A percentile compares a stretch with the other conserved stretches of the same genome.
Evolutionary conservation across 2,888 invertebrate genomes (phyloP).

Genomic region (Phania funesta): DNA sequence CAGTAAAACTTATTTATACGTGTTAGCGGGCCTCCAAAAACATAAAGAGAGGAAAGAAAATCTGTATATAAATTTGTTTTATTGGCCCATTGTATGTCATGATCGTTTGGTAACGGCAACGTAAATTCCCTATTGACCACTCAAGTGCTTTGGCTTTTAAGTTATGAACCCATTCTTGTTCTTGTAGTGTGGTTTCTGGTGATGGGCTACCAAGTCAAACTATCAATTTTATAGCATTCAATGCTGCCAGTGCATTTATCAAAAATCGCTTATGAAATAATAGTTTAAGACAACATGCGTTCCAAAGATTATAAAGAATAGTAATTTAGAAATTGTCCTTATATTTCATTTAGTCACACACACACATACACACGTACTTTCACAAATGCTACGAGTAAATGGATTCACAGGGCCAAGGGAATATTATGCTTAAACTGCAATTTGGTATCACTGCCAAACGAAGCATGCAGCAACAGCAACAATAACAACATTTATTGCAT

Average conservation of each 20-base stretch:
- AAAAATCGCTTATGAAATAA: conserved; percentile 71
- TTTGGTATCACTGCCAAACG: conserved; percentile 45
- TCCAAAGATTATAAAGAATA: conserved; percentile 47
- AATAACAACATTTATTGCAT: conserved; percentile 45
- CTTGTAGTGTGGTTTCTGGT: conserved; percentile 7
- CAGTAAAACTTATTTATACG: not conserved
- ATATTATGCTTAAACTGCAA: conserved; percentile 33
- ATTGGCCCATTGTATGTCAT: conserved; percentile 65
- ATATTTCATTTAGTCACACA: conserved; percentile 41
- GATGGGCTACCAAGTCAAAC: conserved; percentile 55
- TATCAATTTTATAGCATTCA: conserved; percentile 68
- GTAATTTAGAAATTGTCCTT: conserved; percentile 64
- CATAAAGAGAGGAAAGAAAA: conserved; percentile 24
- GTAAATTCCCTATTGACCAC: conserved; percentile 63
- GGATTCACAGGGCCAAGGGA: not conserved
- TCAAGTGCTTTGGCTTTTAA: conserved; percentile 61
- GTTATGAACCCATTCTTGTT: conserved; percentile 64
- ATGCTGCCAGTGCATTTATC: conserved; percentile 71
- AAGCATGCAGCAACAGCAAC: conserved; percentile 51
- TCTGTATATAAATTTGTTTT: conserved; percentile 59
- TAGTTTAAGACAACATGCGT: conserved; percentile 68
- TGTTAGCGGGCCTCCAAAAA: conserved; percentile 9
- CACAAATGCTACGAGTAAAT: conserved; percentile 3
- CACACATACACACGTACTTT: not conserved
- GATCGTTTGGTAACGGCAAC: conserved; percentile 57